A percentile compares a stretch with the other conserved stretches of the same genome.
These are phyloP conservation scores for Drosophila prolongata DNA, from an alignment of 2,888 invertebrate genomes.

Conservation along the genomic window DNA sequence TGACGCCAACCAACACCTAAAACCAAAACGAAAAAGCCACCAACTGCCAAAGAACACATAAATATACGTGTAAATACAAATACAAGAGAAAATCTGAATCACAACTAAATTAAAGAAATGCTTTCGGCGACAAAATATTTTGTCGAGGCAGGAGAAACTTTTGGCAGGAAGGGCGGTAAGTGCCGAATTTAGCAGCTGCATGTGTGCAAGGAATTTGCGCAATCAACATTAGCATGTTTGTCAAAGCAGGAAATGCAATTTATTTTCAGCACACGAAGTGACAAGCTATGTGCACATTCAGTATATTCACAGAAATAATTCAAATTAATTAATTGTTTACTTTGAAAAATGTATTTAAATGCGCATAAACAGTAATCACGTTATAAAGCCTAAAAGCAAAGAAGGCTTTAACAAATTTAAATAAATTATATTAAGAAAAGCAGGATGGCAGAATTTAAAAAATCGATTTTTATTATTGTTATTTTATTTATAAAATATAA, in stretches of 20 bases:
- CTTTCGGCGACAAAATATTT: conserved; percentile 73
- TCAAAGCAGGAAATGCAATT: conserved; percentile 66
- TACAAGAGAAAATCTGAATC: conserved; percentile 58
- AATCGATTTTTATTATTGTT: no score
- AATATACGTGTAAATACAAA: conserved; percentile 14
- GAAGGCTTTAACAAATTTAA: background rate
- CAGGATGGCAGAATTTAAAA: no score
- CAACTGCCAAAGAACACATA: conserved; percentile 29
- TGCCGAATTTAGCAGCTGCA: conserved; percentile 42
- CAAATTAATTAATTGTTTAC: background rate
- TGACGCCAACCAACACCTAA: conserved; percentile 13
- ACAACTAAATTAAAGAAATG: conserved; percentile 75
- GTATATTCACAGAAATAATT: background rate
- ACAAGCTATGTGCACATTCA: conserved; percentile 39
- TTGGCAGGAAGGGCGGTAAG: conserved; percentile 23
- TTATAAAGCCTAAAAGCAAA: background rate
- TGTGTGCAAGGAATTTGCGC: conserved; percentile 46
- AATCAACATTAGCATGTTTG: conserved; percentile 70
- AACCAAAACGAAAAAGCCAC: conserved; percentile 33
- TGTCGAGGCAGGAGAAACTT: conserved; percentile 44
- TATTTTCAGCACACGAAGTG: conserved; percentile 30
- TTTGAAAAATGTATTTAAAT: background rate
- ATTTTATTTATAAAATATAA: no score
- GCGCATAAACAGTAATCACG: background rate
- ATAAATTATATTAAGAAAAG: no score